Base-by-base conservation (phyloP, 2,797 vertebrate species). In the Premnoplex brunnescens region DNA sequence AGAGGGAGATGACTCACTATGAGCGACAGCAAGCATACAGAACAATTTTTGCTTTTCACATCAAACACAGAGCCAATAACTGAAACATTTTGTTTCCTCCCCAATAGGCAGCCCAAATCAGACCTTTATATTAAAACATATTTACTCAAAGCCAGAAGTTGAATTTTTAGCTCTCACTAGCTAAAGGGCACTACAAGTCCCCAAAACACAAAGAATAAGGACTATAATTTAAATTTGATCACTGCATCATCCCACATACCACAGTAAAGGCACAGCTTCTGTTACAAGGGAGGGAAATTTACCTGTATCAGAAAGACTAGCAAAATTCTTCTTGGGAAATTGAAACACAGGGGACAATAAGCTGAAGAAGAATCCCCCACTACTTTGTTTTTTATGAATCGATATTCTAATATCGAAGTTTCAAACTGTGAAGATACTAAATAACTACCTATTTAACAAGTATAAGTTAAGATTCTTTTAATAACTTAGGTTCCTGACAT, bases 1-100 rank as follows among this genome's bases (percentile, higher is more conserved):
- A 27, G 12, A 4, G 7, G 49, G 6, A 54, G 28, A 59, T 14
- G 11, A 17, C 24, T 78, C 49, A 12, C 30, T 48, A 1, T 5
- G 22, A 36, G 21, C 52, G 9, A 63, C 0, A 79, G 9, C 1
- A 3, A 34, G 4, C 15, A 32, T 5, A 46, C 1, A 39, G 24
- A 74, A 44, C 3, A 44, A n/a, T 14, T 74, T 69, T 27, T 64
- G 34, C n/a, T 81, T 64, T 79, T 69, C 39, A 55, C 20, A 77
- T 52, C 52, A 88, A 80, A 39, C 16, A 14, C 11, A 43, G 2
- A 60, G 10, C 49, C 34, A 78, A 6, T 48, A 59, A 73, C 7
- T 52, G 28, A 67, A 86, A 84, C 22, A 30, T 26, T 64, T 43
- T 32, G 5, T 22, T 79, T 85, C 26, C 64, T 63, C 7, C 20